Conservation (phyloP, 2,113 vertebrate species). For the Crotalus viridis region DNA sequence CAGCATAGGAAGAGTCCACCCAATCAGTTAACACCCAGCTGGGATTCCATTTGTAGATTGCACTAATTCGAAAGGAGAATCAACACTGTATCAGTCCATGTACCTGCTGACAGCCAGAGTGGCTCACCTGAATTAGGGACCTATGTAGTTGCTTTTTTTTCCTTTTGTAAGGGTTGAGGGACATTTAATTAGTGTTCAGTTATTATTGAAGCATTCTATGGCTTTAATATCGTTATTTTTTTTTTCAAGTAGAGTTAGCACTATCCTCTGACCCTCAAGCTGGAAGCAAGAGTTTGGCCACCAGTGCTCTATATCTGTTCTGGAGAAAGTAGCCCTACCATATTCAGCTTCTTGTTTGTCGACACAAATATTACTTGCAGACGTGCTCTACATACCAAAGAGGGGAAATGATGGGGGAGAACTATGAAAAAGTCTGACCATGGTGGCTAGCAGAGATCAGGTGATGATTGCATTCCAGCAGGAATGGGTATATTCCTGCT, state of each 20-base stretch:
- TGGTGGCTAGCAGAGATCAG: not conserved
- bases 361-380: constrained; percentile 27
- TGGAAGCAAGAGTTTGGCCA: not conserved
- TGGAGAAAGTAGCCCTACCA: not conserved
- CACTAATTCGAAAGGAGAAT: constrained; percentile 77
- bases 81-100: constrained; percentile 50
- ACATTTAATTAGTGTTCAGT: not conserved
- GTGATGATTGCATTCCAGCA: not conserved
- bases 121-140: constrained; percentile 35
- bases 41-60: constrained; percentile 73
- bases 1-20: constrained; percentile 47
- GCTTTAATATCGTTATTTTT: constrained; percentile 44
- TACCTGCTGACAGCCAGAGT: constrained; percentile 64
- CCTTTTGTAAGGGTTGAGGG: not conserved
- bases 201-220: constrained; percentile 17
- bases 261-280: not conserved
- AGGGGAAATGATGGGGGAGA: constrained; percentile 7
- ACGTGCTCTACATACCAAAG: constrained; percentile 60
- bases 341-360: not conserved
- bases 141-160: constrained; percentile 11
- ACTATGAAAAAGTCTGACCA: not conserved
- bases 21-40: constrained; percentile 41
- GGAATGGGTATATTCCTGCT: constrained; percentile 15
- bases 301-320: not conserved
- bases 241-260: constrained; percentile 27